These are phyloP conservation scores for Ruditapes philippinarum DNA, from an alignment of 1,140 invertebrate genomes.

Conservation along the genomic window DNA sequence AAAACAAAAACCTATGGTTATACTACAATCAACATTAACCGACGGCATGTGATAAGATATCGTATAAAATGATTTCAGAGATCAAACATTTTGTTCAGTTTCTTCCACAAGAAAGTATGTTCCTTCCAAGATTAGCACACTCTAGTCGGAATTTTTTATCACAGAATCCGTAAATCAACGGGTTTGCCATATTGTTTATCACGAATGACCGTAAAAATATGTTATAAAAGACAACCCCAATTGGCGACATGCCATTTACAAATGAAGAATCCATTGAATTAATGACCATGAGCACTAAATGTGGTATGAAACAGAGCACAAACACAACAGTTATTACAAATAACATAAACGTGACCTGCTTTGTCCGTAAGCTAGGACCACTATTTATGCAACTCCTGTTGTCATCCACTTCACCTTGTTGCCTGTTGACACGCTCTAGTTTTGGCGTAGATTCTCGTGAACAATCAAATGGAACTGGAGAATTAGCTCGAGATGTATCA, in stretches of 20 bases:
- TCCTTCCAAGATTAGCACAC: conserved; percentile 61
- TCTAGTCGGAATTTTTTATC: conserved; percentile 71
- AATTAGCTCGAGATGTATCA: conserved; percentile 35
- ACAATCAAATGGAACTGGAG: background rate
- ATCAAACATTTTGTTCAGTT: no score
- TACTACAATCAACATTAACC: no score
- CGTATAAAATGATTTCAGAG: no score
- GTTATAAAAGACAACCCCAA: conserved; percentile 45
- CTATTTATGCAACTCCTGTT: background rate
- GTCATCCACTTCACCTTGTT: background rate
- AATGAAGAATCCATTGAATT: conserved; percentile 62
- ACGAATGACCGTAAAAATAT: conserved; percentile 75
- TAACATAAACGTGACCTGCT: conserved; percentile 70
- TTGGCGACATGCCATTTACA: conserved; percentile 51
- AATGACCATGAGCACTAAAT: conserved; percentile 69
- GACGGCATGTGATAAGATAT: no score
- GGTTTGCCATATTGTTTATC: conserved; percentile 78
- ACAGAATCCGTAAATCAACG: conserved; percentile 77
- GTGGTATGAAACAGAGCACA: conserved; percentile 74
- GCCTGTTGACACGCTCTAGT: conserved; percentile 2
- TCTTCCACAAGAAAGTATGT: conserved; percentile 18
- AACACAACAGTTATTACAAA: conserved; percentile 73
- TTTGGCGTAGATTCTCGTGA: conserved; percentile 38
- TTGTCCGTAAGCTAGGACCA: conserved; percentile 41
- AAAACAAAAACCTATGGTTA: no score